Base-by-base conservation (phyloP, 2,113 vertebrate species). In the Chascanopsetta lugubris region DNA sequence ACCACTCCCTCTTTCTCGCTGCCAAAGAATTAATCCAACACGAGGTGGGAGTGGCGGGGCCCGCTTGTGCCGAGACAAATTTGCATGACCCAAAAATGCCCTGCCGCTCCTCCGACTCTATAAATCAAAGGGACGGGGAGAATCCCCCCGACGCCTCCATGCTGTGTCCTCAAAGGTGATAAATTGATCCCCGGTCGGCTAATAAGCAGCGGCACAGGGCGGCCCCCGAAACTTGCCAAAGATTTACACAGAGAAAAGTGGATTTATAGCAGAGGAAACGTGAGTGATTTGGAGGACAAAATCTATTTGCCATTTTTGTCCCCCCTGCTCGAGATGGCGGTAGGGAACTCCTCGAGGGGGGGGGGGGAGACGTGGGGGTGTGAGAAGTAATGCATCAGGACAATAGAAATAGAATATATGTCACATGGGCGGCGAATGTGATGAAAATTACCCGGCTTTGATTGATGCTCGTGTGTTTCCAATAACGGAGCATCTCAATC, bases 21-120 rank as follows among this genome's bases (percentile, higher is more conserved):
- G 57, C 63, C 21, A 51, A 21, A 46, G 8, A 61, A 79, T 78
- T 42, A 72, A 79, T 80, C 74, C 55, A 58, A 61, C 42, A 65
- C 57, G 60, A 71, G 71, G 54, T 66, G 58, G 38, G 46, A 59
- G 46, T 21, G 38, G 72, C 64, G 45, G 61, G 51, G 69, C 61
- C 57, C 34, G 46, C 24, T 73, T 18, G 60, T 47, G 62, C 64
- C 15, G 42, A 27, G 62, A 59, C 66, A 61, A 74, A 90, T 92
- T 88, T 91, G 82, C 87, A 89, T 91, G 89, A 91, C 90, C 90
- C 88, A 89, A 88, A 89, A 90, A 88, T 73, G 84, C 84, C 83
- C 77, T 76, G 80, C 65, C 69, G 84, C 59, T 77, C 69, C 48
- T 64, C 59, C 50, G 30, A 63, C 72, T 83, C 76, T 79, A 89